Evolutionary conservation across 2,888 invertebrate species (phyloP), one percentile per base, ranked within the genome.

Genomic region (Andrena praecox): DNA sequence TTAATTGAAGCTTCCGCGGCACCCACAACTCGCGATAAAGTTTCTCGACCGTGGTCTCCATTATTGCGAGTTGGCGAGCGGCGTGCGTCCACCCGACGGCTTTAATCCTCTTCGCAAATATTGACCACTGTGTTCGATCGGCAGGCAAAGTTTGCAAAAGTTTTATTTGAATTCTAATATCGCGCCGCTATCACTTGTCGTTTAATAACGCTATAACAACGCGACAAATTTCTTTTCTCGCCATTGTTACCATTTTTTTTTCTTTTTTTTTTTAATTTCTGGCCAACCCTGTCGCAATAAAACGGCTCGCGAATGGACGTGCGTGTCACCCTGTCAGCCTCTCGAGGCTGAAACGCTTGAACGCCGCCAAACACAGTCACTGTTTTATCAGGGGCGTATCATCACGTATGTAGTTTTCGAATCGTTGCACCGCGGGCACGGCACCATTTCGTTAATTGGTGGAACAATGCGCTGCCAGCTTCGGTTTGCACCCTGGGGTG

Each of bases 221-320:
- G 77, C 64, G 79, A 64, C 31, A 59, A 59, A 79, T 70, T 42
- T 20, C 52, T 8, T 70, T 82, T 63, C 73, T 69, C 48, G 69
- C 73, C 84, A 70, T 82, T 16, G 16, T 42, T 42, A 42, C 42
- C 87, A 74, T 70, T 64, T 20, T 20, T 20, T 20, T 20, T 20
- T 20, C 0, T 79, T 77, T 66, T 78, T 78, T 60, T 42, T 66
- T 79, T 77, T 66, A 75, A 77, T 60, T 42, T 16, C 8, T 27
- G n/a, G 68, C 29, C 52, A 75, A 80, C 77, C 80, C 80, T 78
- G 78, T 86, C 73, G 85, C 87, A 85, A 86, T 86, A 86, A 87
- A 86, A 77, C 50, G 77, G 77, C 77, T 73, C 81, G 85, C 72
- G 82, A 82, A 82, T 67, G 67, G 71, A 24, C 20, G 7, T 50